Evolutionary conservation across 2,113 vertebrate species (phyloP).

Genomic region (Neodontobutis hainanensis): DNA sequence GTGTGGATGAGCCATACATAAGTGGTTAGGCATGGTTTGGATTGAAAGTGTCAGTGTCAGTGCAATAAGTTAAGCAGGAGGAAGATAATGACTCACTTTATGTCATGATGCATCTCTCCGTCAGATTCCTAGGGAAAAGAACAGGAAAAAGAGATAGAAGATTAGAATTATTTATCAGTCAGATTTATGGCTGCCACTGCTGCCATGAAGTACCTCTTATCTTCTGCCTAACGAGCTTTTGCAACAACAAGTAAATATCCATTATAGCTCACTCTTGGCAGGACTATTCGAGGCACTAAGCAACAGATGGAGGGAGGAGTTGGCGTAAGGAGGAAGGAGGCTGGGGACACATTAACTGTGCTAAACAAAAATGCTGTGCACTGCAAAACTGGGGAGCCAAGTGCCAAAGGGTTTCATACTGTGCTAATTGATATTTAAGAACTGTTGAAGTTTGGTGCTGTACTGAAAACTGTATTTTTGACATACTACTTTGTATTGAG

Average conservation of each 20-base stretch:
- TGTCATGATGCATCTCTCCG: conserved; percentile 62
- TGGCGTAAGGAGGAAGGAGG: neutral
- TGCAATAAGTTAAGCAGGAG: conserved; percentile 24
- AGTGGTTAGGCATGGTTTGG: too few relatives aligned
- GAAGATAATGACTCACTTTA: conserved; percentile 63
- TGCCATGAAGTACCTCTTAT: conserved; percentile 59
- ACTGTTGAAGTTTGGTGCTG: conserved; percentile 47
- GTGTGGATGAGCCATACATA: too few relatives aligned
- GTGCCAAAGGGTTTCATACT: conserved; percentile 60
- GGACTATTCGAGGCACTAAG: conserved; percentile 48
- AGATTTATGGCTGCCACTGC: conserved; percentile 56
- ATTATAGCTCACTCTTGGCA: conserved; percentile 52
- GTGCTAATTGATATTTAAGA: conserved; percentile 13
- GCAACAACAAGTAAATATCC: conserved; percentile 66
- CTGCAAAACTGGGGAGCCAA: conserved; percentile 69
- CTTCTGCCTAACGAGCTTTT: conserved; percentile 66
- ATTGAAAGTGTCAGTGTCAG: conserved; percentile 39
- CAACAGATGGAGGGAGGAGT: conserved; percentile 23
- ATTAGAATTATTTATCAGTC: conserved; percentile 69
- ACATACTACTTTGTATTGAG: neutral
- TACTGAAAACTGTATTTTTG: conserved; percentile 6
- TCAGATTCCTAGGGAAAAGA: conserved; percentile 64
- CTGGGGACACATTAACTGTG: conserved; percentile 56
- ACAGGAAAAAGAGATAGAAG: conserved; percentile 47
- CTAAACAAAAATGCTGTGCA: conserved; percentile 66